Base-by-base conservation (phyloP, 2,797 vertebrate species). In the Champsocephalus gunnari region DNA sequence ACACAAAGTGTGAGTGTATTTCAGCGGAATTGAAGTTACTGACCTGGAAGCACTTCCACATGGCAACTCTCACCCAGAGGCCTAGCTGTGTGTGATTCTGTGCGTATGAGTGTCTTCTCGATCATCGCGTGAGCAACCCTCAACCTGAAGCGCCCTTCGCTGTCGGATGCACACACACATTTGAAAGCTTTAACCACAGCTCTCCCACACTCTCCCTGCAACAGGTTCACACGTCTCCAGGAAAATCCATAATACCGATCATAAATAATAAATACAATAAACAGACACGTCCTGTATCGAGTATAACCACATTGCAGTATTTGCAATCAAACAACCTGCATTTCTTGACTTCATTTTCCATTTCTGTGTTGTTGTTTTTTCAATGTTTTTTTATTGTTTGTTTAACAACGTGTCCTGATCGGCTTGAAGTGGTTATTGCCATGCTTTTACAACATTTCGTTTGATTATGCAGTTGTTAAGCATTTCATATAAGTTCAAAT, bases 1-100 rank as follows among this genome's bases (percentile, higher is more conserved):
- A 38, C 41, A 47, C 63, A 47, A 62, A 47, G 57, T 34, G 51
- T 71, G 66, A 19, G 3, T 61, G 59, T 53, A 59, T 81, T 71
- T 78, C 28, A 48, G 48, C 10, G 41, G 56, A 73, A n/a, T 41
- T 64, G 41, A 80, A 71, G 57, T 57, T n/a, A 68, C 57, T 88
- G 86, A 88, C 78, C 86, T 87, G 83, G 81, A 89, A 89, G 34
- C 66, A 70, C 70, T 81, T 83, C 55, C 70, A 81, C 81, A 84
- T 80, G 78, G 68, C 77, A 74, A 75, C 78, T 73, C 53, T 81
- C 68, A 75, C 83, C 73, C 77, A 73, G 58, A 76, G 56, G 82
- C 76, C 54, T 12, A 14, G 4, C 48, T 50, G 62, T 80, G 53
- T 60, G 59, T 57, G n/a, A 44, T 19, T 49, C 16, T 51, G 8